Evolutionary conservation across 2,888 invertebrate genomes (phyloP).

Genomic region (Pammene fasciana): DNA sequence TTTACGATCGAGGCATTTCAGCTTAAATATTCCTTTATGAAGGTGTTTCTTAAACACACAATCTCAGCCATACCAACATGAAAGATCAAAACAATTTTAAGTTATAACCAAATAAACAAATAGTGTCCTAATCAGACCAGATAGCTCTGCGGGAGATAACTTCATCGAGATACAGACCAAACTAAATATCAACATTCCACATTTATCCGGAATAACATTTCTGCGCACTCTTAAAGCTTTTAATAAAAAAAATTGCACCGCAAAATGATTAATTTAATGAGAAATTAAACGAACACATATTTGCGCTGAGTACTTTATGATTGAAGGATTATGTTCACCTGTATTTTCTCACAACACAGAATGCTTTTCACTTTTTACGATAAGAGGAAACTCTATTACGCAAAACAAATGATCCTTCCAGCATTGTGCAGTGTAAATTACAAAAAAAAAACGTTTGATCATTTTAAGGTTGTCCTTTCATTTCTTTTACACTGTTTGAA

Average conservation of each 20-base stretch:
- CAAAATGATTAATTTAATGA: slow-evolving; percentile 15
- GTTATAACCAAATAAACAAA: slow-evolving; percentile 8
- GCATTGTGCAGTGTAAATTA: slow-evolving; percentile 4
- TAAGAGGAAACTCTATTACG: slow-evolving; percentile 14
- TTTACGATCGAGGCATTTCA: slow-evolving; percentile 30
- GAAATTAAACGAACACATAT: slow-evolving; percentile 23
- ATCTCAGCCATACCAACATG: background rate
- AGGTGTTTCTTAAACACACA: background rate
- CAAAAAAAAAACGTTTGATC: background rate
- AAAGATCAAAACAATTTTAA: background rate
- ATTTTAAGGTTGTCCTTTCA: too few species aligned
- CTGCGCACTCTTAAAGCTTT: background rate
- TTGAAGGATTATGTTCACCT: slow-evolving; percentile 27
- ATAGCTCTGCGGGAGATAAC: background rate
- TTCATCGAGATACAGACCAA: slow-evolving; percentile 2
- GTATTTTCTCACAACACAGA: slow-evolving; percentile 21
- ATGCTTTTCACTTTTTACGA: slow-evolving; percentile 16
- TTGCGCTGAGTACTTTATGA: slow-evolving; percentile 17
- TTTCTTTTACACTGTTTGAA: too few species aligned
- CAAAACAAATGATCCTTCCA: slow-evolving; percentile 21
- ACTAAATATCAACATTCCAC: slow-evolving; percentile 1
- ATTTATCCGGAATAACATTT: slow-evolving; percentile 7
- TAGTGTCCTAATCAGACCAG: background rate
- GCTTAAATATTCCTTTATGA: background rate
- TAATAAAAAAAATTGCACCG: slow-evolving; percentile 27